phyloP scores from a whole-genome alignment of 2,113 vertebrate genomes.

The Tringa solitaria region DNA sequence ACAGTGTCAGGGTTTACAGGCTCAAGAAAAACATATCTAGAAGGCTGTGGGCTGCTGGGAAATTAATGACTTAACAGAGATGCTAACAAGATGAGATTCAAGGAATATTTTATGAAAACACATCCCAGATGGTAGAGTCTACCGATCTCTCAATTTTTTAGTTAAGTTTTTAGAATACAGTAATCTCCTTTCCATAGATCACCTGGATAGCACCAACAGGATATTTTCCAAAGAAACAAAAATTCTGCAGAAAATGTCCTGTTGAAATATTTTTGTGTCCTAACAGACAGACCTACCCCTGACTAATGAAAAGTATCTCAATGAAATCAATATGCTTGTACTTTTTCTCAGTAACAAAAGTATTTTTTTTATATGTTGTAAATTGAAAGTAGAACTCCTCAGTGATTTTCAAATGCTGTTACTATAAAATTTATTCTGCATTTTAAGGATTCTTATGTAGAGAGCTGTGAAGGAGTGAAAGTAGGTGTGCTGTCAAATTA shows the following conservation, averaged over 20 bases:
- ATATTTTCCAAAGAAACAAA: neutral
- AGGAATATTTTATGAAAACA: neutral
- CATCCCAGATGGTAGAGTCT: neutral
- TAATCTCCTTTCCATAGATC: neutral
- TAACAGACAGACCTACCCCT: neutral
- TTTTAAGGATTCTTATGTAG: neutral
- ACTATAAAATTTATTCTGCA: neutral
- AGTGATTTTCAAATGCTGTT: neutral
- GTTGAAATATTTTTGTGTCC: neutral
- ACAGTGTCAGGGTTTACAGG: neutral
- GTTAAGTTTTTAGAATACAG: neutral
- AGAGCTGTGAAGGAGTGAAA: neutral
- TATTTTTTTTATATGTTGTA: neutral
- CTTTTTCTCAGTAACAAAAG: neutral
- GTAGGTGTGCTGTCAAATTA: conserved; percentile 22
- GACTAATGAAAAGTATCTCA: neutral
- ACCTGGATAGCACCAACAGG: neutral
- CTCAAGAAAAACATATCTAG: neutral
- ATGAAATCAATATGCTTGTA: neutral
- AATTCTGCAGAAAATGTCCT: neutral
- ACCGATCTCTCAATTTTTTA: neutral
- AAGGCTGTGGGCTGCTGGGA: neutral
- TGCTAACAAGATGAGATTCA: neutral
- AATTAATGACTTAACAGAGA: neutral
- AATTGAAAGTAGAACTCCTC: neutral